Percentiles rank a stretch among this genome's conserved stretches.
Conservation (phyloP, 2,888 invertebrate species). For the Trileptium ribeirensis region DNA sequence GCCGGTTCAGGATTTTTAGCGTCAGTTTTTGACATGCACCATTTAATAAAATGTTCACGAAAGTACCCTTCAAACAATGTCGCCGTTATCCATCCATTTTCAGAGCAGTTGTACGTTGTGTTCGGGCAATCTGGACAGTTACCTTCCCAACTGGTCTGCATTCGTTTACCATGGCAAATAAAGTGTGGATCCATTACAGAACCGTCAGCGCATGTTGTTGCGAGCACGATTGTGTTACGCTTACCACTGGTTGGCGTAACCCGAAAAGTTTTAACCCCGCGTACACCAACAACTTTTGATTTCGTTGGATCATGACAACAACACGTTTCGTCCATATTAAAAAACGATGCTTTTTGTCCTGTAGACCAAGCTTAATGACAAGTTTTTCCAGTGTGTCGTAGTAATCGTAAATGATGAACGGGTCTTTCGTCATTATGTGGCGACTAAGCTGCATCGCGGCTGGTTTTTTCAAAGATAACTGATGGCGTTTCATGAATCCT, state of each 20-base stretch:
- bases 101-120: not conserved
- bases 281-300: not conserved
- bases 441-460: not conserved
- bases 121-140: not conserved
- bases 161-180: not conserved
- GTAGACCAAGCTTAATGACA: not conserved
- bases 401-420: not conserved
- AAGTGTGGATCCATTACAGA: not conserved
- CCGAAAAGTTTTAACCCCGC: not conserved
- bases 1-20: not conserved
- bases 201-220: not conserved
- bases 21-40: not conserved
- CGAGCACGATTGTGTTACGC: not conserved
- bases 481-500: not conserved
- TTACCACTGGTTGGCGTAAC: not conserved
- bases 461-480: not conserved
- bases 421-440: not conserved
- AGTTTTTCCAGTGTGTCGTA: not conserved
- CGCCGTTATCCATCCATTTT: not conserved
- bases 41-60: not conserved
- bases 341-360: not conserved
- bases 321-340: not conserved
- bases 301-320: not conserved
- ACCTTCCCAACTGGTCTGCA: not conserved
- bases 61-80: not conserved